Evolutionary conservation across 2,797 vertebrate species (phyloP), one percentile per base, ranked within the genome.

Genomic region (Synaphobranchus kaupii): DNA sequence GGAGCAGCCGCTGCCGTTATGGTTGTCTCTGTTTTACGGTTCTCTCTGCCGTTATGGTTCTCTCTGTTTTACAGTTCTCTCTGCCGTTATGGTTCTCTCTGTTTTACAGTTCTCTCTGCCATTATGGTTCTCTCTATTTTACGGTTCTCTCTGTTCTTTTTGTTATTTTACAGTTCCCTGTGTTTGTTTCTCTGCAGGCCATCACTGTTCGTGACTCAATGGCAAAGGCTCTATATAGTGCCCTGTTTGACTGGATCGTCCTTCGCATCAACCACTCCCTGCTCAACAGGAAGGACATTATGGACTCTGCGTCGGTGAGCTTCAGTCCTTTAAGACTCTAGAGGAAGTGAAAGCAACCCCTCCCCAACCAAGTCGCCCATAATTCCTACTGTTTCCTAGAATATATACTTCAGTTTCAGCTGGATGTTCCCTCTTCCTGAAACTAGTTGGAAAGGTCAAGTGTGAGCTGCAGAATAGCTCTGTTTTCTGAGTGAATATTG

Each of bases 191-290:
- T 88, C 88, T 92, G 28, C 82, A 99, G 99, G 98, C 98, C 73
- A 87, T 94, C 80, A 95, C 95, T 0, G 95, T 95, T 10, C 96
- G 98, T 0, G 98, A 99, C 93, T 99, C 98, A 31, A 98, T 99
- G 98, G 98, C 99, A 56, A 98, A 97, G 94, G 98, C 97, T 60
- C 91, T 99, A 66, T 99, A 99, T 93, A 94, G 97, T 0, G 97
- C 97, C 28, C 94, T 99, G 86, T 99, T 99, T 78, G 98, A 99
- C 71, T 99, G 98, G 98, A 98, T 99, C 6, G 94, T 98, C 88
- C 95, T 99, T 86, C 95, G 98, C 84, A 98, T 99, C 92, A 99
- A 99, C 93, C 98, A 99, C 0, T 97, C 99, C 0, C 95, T 99
- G 73, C 96, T 99, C 86, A 99, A 99, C 88, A 97, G 97, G 91